Base-by-base conservation (phyloP, 2,888 invertebrate genomes). In the Lochmaea capreae region DNA sequence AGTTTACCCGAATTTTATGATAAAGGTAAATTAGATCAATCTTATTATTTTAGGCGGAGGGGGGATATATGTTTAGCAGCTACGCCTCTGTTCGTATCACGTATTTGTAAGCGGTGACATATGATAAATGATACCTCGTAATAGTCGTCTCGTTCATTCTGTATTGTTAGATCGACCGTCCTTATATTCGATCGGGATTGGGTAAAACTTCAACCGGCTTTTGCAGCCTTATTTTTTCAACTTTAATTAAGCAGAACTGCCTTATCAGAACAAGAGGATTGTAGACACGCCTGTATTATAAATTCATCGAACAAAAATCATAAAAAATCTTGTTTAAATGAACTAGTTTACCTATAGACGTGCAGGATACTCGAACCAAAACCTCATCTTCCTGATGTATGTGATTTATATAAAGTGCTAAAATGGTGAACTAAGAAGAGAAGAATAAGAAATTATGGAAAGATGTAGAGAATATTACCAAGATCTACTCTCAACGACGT, bases 41-140 rank as follows among this genome's bases (percentile, higher is more conserved):
- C 26, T 33, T 4, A 33, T 3, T 33, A 33, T 33, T 33, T 33
- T 33, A 33, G 26, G 26, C 26, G 4, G 4, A 33, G 26, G 26
- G 26, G 26, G 26, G 26, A 33, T 43, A 54, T 54, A 54, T 54
- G 52, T 8, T 16, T 3, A 8, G 5, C 52, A 54, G n/a, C 10
- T 62, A 10, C 62, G 62, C 62, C 62, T 18, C 61, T 61, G 61
- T 16, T 26, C 33, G 18, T 16, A 62, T 42, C 42, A 43, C 42
- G 62, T 62, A 65, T 65, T 42, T 62, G 62, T 62, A 26, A 49
- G 83, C 81, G 83, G 83, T 84, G 86, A 86, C 86, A 86, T 84
- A 86, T 86, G 87, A 87, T 87, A 86, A 87, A 87, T 87, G 86
- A 85, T 86, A 84, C 82, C 83, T 84, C 83, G 84, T 86, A 86